These are phyloP conservation scores for Camelus bactrianus DNA, from an alignment of 2,113 vertebrate species.

Conservation along the genomic window DNA sequence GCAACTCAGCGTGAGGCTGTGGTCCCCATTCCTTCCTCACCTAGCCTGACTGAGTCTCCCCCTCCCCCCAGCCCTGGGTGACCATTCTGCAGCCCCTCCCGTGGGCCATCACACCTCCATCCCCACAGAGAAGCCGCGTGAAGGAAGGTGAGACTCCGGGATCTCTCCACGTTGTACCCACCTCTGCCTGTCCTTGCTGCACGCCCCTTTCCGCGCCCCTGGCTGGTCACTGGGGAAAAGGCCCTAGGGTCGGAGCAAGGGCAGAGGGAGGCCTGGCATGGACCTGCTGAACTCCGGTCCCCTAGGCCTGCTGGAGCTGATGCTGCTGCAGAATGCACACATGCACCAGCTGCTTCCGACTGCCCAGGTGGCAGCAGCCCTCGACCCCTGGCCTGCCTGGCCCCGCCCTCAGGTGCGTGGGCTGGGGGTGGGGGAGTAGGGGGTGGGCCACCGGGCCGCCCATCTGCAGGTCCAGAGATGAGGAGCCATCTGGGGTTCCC, in stretches of 20 bases:
- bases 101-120: not conserved
- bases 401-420: conserved; percentile 68
- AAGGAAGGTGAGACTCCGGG: conserved; percentile 75
- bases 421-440: not conserved
- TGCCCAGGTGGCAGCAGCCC: conserved; percentile 81
- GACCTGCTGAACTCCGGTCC: not conserved
- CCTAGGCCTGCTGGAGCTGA: conserved; percentile 89
- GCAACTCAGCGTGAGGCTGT: fast-evolving
- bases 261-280: fast-evolving
- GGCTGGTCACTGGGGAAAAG: not conserved
- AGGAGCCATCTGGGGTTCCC: not conserved
- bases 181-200: not conserved
- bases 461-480: not conserved
- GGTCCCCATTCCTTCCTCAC: not conserved
- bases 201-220: fast-evolving
- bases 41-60: not conserved
- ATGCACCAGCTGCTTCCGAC: conserved; percentile 93
- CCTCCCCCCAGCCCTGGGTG: conserved; percentile 59
- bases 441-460: not conserved
- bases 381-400: conserved; percentile 20
- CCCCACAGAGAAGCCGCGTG: not conserved
- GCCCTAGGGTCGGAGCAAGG: not conserved
- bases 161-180: not conserved
- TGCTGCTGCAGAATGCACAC: conserved; percentile 93
- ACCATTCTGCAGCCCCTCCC: conserved; percentile 65